Evolutionary conservation across 2,797 vertebrate species (phyloP).

Genomic region (Cryptoblepharus egeriae): DNA sequence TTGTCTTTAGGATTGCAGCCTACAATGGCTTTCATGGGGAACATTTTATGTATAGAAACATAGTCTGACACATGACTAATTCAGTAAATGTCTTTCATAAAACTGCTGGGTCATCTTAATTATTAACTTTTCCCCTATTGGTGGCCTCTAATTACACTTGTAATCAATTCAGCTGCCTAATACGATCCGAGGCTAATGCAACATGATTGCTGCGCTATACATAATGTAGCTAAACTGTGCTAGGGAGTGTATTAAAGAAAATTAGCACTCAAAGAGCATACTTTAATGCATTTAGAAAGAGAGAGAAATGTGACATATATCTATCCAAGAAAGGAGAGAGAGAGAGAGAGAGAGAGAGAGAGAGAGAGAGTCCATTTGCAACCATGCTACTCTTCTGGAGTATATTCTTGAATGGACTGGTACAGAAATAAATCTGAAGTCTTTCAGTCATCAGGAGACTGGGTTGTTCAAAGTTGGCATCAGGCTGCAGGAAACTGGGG

Average conservation of each 20-base stretch:
- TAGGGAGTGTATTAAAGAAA: slow-evolving; percentile 55
- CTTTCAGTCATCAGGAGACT: background rate
- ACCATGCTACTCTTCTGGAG: slow-evolving; percentile 20
- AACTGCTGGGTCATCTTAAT: slow-evolving; percentile 53
- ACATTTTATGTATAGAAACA: slow-evolving; percentile 9
- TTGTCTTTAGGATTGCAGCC: too few species aligned
- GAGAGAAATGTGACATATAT: slow-evolving; percentile 15
- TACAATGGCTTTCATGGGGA: background rate
- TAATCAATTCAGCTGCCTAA: slow-evolving; percentile 62
- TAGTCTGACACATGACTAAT: slow-evolving; percentile 15
- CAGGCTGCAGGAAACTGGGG: too few species aligned
- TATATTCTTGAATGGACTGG: background rate
- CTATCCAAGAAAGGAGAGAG: slow-evolving; percentile 25
- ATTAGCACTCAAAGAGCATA: slow-evolving; percentile 33
- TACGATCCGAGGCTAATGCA: slow-evolving; percentile 45
- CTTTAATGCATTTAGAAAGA: slow-evolving; percentile 33
- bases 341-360: background rate
- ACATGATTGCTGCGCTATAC: slow-evolving; percentile 48
- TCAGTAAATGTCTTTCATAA: slow-evolving; percentile 25
- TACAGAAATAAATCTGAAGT: background rate
- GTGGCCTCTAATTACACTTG: slow-evolving; percentile 51
- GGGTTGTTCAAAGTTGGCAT: too few species aligned
- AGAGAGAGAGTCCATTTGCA: slow-evolving; percentile 11
- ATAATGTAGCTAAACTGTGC: slow-evolving; percentile 56
- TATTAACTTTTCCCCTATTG: background rate